These are phyloP conservation scores for Microtus montanus DNA, from an alignment of 2,113 vertebrate genomes.

Conservation along the genomic window DNA sequence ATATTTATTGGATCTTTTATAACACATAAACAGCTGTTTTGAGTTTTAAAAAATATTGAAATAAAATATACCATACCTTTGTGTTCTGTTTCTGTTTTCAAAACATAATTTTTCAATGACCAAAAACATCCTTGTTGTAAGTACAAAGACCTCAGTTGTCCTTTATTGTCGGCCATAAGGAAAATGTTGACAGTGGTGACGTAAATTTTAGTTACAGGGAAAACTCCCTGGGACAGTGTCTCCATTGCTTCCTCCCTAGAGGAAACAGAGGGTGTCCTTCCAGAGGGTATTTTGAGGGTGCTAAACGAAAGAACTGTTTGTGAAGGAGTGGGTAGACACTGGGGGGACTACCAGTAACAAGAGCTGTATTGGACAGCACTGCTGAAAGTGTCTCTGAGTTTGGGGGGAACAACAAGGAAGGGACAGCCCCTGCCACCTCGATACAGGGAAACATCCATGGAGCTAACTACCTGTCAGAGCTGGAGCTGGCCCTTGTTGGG, in stretches of 20 bases:
- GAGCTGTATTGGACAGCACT: not conserved
- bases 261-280: conserved; percentile 62
- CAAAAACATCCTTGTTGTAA: conserved; percentile 4
- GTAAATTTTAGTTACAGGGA: conserved; percentile 63
- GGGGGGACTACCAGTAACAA: not conserved
- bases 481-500: not conserved
- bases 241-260: conserved; percentile 7
- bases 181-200: conserved; percentile 30
- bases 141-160: conserved; percentile 38
- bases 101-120: conserved; percentile 33
- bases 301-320: conserved; percentile 44
- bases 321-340: not conserved
- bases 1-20: not conserved
- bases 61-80: conserved; percentile 45
- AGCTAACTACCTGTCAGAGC: not conserved
- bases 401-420: not conserved
- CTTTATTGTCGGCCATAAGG: not conserved
- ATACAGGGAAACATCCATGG: not conserved
- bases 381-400: not conserved
- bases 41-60: not conserved
- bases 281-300: conserved; percentile 55
- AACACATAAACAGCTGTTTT: not conserved
- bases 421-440: not conserved
- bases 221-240: conserved; percentile 32
- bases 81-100: not conserved